phyloP scores from a whole-genome alignment of 2,888 invertebrate genomes.

The Sinotaia quadrata region DNA sequence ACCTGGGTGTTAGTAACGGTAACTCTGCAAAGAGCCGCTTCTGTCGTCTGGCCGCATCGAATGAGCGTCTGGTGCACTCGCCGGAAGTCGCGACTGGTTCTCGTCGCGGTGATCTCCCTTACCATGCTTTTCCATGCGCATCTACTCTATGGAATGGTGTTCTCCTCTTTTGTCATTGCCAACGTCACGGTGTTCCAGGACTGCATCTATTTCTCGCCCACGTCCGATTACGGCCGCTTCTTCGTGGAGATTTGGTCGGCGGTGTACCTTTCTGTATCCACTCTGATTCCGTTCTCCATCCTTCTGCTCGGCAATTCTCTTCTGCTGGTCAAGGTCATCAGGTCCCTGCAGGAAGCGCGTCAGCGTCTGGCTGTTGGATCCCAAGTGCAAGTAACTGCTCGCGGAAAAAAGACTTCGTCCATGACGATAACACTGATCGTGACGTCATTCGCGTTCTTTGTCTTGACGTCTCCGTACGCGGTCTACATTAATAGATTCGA shows the following conservation, averaged over 20 bases:
- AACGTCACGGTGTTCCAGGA: too few species aligned
- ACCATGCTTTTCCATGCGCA: neutral
- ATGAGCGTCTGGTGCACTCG: slow-evolving; percentile 4
- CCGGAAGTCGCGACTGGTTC: neutral
- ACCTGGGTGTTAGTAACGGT: slow-evolving; percentile 32
- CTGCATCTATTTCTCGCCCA: too few species aligned
- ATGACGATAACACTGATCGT: slow-evolving; percentile 12
- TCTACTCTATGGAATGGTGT: neutral
- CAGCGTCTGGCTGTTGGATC: neutral
- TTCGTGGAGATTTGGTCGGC: slow-evolving; percentile 3
- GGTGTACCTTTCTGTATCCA: neutral
- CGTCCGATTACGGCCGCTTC: slow-evolving; percentile 12
- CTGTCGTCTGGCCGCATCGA: slow-evolving; percentile 20
- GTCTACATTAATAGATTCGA: neutral
- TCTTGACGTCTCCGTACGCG: neutral
- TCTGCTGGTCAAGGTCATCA: slow-evolving; percentile 2
- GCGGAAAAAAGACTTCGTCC: slow-evolving; percentile 12
- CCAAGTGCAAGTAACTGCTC: neutral
- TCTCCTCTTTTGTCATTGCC: too few species aligned
- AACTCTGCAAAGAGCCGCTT: slow-evolving; percentile 23
- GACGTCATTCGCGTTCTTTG: slow-evolving; percentile 17
- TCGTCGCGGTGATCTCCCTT: neutral
- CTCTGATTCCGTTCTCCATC: slow-evolving; percentile 13
- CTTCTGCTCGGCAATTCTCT: slow-evolving; percentile 3
- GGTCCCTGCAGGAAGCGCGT: slow-evolving; percentile 10